A percentile compares a stretch with the other conserved stretches of the same genome.
phyloP scores from a whole-genome alignment of 2,797 vertebrate genomes.

The Silurus lanzhouensis region DNA sequence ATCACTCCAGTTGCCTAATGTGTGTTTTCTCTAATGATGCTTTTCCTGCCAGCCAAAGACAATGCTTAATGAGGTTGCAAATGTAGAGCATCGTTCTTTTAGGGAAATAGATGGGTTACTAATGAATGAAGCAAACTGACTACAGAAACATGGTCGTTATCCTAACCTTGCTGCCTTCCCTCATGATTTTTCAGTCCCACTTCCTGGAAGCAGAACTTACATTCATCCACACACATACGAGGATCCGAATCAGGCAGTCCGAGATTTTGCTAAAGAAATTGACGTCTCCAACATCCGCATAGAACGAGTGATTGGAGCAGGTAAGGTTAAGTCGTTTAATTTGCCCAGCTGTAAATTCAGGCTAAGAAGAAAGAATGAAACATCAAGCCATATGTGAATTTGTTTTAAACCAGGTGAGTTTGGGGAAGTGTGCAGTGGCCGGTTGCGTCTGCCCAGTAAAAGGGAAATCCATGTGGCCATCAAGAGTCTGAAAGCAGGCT shows the following conservation, averaged over 20 bases:
- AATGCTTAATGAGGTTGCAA: constrained; percentile 61
- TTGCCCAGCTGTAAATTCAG: neutral
- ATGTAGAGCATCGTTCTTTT: constrained; percentile 41
- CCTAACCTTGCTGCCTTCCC: constrained; percentile 24
- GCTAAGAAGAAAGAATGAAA: neutral
- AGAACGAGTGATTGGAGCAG: constrained; percentile 81
- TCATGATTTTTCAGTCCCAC: constrained; percentile 69
- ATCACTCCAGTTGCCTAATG: constrained; percentile 59
- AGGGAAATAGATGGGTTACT: constrained; percentile 45
- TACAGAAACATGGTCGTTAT: constrained; percentile 23
- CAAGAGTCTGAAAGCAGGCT: constrained; percentile 80
- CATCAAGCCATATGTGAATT: neutral
- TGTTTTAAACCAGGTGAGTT: constrained; percentile 59
- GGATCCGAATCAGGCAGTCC: constrained; percentile 81
- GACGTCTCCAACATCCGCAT: constrained; percentile 81
- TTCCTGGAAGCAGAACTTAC: constrained; percentile 80
- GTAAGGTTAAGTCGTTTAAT: constrained; percentile 63
- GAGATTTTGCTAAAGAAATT: constrained; percentile 83
- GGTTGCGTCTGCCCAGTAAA: constrained; percentile 65
- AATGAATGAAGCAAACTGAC: constrained; percentile 49
- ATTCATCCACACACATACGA: constrained; percentile 83
- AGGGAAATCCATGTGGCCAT: constrained; percentile 81
- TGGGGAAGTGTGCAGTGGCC: constrained; percentile 66
- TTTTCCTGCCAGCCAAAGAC: constrained; percentile 56
- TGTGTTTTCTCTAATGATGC: constrained; percentile 60